Evolutionary conservation across 2,888 invertebrate species (phyloP).

Genomic region (Selenia dentaria): DNA sequence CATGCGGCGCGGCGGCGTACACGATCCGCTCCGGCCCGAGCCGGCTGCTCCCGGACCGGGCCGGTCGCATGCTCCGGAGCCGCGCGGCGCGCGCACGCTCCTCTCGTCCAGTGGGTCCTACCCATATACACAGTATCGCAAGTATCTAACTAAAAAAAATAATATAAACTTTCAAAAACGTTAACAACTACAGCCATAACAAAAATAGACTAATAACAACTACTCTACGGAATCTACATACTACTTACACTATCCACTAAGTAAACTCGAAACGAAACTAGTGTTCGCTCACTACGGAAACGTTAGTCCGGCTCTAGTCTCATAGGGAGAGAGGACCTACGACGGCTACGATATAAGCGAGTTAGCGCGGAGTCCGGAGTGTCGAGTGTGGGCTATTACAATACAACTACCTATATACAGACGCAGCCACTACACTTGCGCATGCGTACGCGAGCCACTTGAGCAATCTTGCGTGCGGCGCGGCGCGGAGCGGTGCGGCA

Average conservation of each 20-base stretch:
- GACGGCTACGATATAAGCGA: slow-evolving; percentile 52
- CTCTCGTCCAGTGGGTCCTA: slow-evolving; percentile 53
- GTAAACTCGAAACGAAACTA: slow-evolving; percentile 78
- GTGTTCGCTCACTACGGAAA: slow-evolving; percentile 75
- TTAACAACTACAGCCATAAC: slow-evolving; percentile 84
- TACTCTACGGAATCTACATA: slow-evolving; percentile 79
- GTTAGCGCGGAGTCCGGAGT: slow-evolving; percentile 1
- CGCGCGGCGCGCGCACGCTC: slow-evolving; percentile 28
- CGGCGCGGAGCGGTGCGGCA: slow-evolving; percentile 47
- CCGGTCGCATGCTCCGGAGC: background rate
- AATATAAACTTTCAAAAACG: slow-evolving; percentile 80
- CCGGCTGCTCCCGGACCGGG: background rate
- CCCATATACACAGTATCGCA: slow-evolving; percentile 61
- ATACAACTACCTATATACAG: slow-evolving; percentile 60
- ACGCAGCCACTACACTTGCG: slow-evolving; percentile 71
- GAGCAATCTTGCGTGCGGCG: slow-evolving; percentile 58
- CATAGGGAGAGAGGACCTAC: slow-evolving; percentile 37
- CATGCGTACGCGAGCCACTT: slow-evolving; percentile 63
- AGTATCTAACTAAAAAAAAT: slow-evolving; percentile 73
- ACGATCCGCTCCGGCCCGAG: slow-evolving; percentile 7
- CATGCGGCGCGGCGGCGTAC: slow-evolving; percentile 25
- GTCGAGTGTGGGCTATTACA: slow-evolving; percentile 3
- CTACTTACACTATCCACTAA: slow-evolving; percentile 80
- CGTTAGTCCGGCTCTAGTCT: slow-evolving; percentile 58
- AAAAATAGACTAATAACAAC: slow-evolving; percentile 80